These are phyloP conservation scores for Ptychochromis oligacanthus DNA, from an alignment of 2,113 vertebrate species.

Conservation along the genomic window DNA sequence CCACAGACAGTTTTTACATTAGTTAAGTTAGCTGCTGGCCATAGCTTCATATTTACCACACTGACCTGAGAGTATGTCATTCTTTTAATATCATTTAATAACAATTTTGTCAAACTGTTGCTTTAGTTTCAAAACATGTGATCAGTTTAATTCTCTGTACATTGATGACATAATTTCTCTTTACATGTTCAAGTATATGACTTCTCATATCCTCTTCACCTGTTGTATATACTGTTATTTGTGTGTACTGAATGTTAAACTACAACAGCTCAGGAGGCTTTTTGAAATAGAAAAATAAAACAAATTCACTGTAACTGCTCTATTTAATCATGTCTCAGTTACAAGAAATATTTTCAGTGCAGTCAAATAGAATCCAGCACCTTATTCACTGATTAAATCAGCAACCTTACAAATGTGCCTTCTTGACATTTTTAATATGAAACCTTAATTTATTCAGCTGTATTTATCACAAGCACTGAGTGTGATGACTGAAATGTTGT, in stretches of 20 bases:
- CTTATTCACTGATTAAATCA: not conserved
- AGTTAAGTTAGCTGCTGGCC: not conserved
- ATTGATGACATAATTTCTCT: constrained; percentile 7
- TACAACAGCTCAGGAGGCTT: constrained; percentile 26
- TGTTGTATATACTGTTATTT: constrained; percentile 28
- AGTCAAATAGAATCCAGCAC: not conserved
- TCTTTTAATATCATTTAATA: not conserved
- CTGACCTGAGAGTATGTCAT: not conserved
- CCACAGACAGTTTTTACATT: not conserved
- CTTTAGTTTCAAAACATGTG: not conserved
- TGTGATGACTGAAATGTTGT: constrained; percentile 60
- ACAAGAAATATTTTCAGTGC: not conserved
- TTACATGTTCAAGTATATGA: constrained; percentile 5
- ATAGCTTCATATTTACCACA: not conserved
- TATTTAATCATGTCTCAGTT: not conserved
- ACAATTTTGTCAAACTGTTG: not conserved
- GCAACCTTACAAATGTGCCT: constrained; percentile 12
- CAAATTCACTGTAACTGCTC: not conserved
- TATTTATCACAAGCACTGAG: constrained; percentile 16
- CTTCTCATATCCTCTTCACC: not conserved
- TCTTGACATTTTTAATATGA: constrained; percentile 1
- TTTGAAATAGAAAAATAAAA: not conserved
- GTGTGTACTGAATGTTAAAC: constrained; percentile 44
- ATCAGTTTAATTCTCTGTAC: not conserved
- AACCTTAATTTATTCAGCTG: constrained; percentile 27